Evolutionary conservation across 2,797 vertebrate genomes (phyloP).

Genomic region (Sphaeramia orbicularis): DNA sequence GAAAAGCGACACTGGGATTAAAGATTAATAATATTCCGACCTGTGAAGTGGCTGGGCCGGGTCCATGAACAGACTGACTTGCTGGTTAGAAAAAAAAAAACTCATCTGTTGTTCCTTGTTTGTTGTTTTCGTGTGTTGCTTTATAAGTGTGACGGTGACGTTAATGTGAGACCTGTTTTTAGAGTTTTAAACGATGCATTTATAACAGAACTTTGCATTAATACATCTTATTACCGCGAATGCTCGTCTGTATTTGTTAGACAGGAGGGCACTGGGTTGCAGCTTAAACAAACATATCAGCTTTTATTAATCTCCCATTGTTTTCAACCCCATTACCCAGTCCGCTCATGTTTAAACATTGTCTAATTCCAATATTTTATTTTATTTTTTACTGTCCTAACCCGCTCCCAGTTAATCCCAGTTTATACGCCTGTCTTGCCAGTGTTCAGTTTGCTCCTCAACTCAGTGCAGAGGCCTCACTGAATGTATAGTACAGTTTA

Average conservation of each 20-base stretch:
- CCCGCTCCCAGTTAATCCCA: constrained; percentile 6
- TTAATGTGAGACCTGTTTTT: constrained; percentile 70
- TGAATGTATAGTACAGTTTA: constrained; percentile 73
- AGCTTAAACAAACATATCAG: constrained; percentile 61
- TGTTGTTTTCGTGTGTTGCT: constrained; percentile 49
- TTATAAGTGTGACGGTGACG: constrained; percentile 54
- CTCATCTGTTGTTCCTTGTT: constrained; percentile 37
- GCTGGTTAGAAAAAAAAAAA: constrained; percentile 25
- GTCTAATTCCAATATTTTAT: neutral
- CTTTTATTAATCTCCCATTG: constrained; percentile 27
- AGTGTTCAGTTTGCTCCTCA: constrained; percentile 55
- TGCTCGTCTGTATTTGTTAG: constrained; percentile 29
- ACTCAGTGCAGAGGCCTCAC: constrained; percentile 47
- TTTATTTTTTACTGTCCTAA: neutral
- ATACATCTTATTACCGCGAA: constrained; percentile 32
- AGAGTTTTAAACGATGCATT: constrained; percentile 56
- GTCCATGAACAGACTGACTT: constrained; percentile 22
- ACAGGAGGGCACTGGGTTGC: constrained; percentile 34
- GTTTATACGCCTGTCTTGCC: constrained; percentile 45
- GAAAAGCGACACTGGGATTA: constrained; percentile 20
- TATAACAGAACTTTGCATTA: constrained; percentile 42
- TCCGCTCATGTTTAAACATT: neutral
- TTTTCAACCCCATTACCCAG: neutral
- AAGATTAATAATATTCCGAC: constrained; percentile 14
- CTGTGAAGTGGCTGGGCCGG: neutral